Evolutionary conservation across 64 coral and sea anemone species (phyloP).

Genomic region (Stichodactyla helianthus): DNA sequence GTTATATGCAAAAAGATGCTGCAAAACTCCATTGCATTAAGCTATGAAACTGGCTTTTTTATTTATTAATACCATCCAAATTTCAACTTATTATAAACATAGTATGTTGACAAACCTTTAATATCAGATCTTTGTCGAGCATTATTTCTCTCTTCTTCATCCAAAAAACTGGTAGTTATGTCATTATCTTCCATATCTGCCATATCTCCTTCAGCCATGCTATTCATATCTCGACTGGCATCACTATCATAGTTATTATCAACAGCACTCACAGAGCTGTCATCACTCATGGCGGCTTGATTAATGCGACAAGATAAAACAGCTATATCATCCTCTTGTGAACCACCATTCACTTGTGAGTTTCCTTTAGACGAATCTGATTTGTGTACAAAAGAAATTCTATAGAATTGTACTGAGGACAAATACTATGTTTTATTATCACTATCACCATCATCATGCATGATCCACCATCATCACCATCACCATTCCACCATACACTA

Average conservation of each 20-base stretch:
- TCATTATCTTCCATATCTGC: constrained; percentile 38
- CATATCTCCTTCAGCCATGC: constrained; percentile 58
- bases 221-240: constrained; percentile 49
- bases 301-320: constrained; percentile 50
- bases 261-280: constrained; percentile 61
- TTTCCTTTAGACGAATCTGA: background rate
- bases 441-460: too few species aligned
- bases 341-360: background rate
- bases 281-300: constrained; percentile 53
- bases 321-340: constrained; percentile 35
- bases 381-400: too few species aligned
- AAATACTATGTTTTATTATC: too few species aligned
- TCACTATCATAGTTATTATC: constrained; percentile 77
- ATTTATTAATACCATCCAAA: too few species aligned
- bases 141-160: background rate
- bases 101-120: background rate
- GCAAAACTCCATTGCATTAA: too few species aligned
- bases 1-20: background rate
- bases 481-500: background rate
- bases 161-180: background rate
- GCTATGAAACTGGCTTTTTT: too few species aligned
- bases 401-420: too few species aligned
- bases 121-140: background rate
- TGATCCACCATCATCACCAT: too few species aligned
- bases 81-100: too few species aligned